phyloP scores from a whole-genome alignment of 2,888 invertebrate species.

The Lysandra coridon region DNA sequence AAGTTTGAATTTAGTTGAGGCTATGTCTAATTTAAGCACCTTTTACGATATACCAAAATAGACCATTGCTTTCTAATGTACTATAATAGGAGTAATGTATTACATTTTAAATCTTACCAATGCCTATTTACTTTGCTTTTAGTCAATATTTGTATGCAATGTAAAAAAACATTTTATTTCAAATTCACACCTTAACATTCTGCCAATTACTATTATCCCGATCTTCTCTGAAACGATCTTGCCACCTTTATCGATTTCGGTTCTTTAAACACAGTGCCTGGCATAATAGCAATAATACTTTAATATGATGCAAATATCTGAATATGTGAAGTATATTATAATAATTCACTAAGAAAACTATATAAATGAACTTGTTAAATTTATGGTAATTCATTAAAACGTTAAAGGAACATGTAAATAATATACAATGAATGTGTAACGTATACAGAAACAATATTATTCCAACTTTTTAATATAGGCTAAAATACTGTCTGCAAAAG shows the following conservation, averaged over 20 bases:
- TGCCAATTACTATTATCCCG: neutral
- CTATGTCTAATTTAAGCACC: neutral
- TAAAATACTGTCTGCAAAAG: neutral
- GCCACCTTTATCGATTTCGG: neutral
- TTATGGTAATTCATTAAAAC: constrained; percentile 1
- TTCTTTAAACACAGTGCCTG: constrained; percentile 21
- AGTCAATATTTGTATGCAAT: neutral
- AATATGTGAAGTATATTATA: neutral
- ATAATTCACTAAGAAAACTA: constrained; percentile 21
- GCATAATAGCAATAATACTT: constrained; percentile 29
- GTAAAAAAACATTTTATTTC: neutral
- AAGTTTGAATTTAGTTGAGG: constrained; percentile 4
- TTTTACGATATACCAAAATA: neutral
- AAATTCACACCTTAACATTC: no score
- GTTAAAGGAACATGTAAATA: constrained; percentile 4
- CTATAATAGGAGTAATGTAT: neutral
- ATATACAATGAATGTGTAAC: constrained; percentile 16
- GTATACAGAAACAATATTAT: constrained; percentile 13
- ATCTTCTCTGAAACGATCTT: neutral
- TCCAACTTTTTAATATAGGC: neutral
- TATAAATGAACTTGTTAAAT: constrained; percentile 8
- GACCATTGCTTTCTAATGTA: neutral
- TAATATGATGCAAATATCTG: constrained; percentile 11
- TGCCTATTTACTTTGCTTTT: neutral
- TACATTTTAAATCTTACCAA: neutral